Evolutionary conservation across 2,888 invertebrate species (phyloP), one percentile per base, ranked within the genome.

Genomic region (Dasypolia templi): DNA sequence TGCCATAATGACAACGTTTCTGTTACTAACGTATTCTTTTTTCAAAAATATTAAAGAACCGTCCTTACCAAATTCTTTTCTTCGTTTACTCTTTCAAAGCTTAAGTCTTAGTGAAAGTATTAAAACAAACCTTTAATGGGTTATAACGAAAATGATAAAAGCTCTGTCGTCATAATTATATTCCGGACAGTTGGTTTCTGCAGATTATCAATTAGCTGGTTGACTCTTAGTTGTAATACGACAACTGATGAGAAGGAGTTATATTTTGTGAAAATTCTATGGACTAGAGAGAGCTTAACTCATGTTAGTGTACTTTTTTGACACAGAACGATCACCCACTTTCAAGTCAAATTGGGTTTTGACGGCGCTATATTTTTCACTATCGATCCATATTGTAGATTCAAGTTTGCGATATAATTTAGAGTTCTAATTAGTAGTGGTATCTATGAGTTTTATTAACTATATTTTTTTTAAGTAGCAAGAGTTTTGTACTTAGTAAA

Each of bases 131-230:
- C 64, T n/a, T 68, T 77, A 77, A 81, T 85, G 80, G 80, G 63
- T 82, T 81, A 62, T 81, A 68, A 79, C 58, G 75, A 73, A 84
- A 84, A 86, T 79, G 68, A 85, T 91, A 89, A 92, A 89, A 91
- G 90, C 72, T 53, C 62, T 83, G 89, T 88, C 88, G 59, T 77
- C 67, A 74, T 88, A 85, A 91, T 92, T 86, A 80, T 82, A 72
- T 90, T 90, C 88, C 89, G 82, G 84, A 69, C 79, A 75, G 82
- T 78, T 81, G 85, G 72, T 73, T 75, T 70, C 75, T 61, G 76
- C 76, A 82, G 84, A 86, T 86, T 86, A 84, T 70, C 74, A 86
- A 86, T 86, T 89, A 87, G 81, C 75, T 82, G 76, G 56, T 65
- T 66, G 81, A 82, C 82, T 77, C 67, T 63, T 79, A 65, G 75